Percentiles rank a stretch among this genome's conserved stretches.
These are phyloP conservation scores for Thysanoteuthis rhombus DNA, from an alignment of 2,888 invertebrate species.

Conservation along the genomic window DNA sequence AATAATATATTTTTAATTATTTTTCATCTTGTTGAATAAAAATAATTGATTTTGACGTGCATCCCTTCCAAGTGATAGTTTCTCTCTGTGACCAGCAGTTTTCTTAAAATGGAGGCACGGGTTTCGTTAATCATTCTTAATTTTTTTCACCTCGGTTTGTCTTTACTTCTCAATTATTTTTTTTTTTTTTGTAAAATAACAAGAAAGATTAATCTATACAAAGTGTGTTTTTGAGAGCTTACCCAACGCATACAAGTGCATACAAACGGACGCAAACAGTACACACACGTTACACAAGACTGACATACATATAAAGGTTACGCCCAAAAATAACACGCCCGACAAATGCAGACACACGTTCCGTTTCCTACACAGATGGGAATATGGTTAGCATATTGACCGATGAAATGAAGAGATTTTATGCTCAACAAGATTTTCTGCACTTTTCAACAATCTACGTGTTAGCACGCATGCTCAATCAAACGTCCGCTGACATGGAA, in stretches of 20 bases:
- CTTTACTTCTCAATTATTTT: neutral
- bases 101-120: no score
- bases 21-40: no score
- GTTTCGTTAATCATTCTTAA: no score
- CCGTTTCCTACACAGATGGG: neutral
- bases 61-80: no score
- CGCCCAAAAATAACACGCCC: neutral
- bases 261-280: neutral
- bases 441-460: neutral
- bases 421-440: neutral
- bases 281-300: neutral
- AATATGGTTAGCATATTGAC: neutral
- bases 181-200: neutral
- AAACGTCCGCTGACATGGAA: neutral
- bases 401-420: neutral
- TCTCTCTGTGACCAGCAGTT: no score
- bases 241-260: neutral
- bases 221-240: neutral
- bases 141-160: no score
- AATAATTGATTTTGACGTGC: no score
- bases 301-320: neutral
- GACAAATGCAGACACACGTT: neutral
- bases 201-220: neutral
- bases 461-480: neutral
- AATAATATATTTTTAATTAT: no score